Evolutionary conservation across 2,113 vertebrate genomes (phyloP), one percentile per base, ranked within the genome.

Genomic region (Zosterops japonicus): DNA sequence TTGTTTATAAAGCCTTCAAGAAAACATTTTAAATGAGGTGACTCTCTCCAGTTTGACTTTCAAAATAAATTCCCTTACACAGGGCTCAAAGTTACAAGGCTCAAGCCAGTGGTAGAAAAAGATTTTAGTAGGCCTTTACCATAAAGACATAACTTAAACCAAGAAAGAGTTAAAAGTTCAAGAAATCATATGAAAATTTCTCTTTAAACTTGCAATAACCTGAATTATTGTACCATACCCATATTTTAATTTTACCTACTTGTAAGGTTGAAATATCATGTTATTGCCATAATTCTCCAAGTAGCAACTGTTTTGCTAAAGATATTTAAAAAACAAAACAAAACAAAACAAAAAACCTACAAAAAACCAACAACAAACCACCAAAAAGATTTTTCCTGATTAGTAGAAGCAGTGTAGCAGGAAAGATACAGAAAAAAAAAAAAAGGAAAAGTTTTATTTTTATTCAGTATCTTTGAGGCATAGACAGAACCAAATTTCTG

Each of bases 401-500:
- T 60, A 49, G 28, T 68, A 61, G 17, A 35, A 80, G 50, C 9
- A 82, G 42, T 15, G 47, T 33, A 72, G 49, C 36, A 8, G 33
- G 16, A n/a, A n/a, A n/a, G n/a, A n/a, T n/a, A 42, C 46, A n/a
- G 33, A 27, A 22, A 33, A 28, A 29, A 39, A 24, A 35, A 36
- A 41, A 6, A 64, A 39, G 39, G 36, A 36, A 36, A 36, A 8
- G 36, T 36, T 36, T 36, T 36, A 36, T 36, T 39, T 87, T 79
- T 84, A 69, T 87, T 94, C 49, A 41, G 27, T 65, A 47, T 88
- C 59, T 89, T 50, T 53, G 50, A 90, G 52, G 41, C 36, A 42
- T 8, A 92, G 80, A 89, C 33, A 91, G 60, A 93, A 64, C 20
- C 17, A 71, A 68, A 85, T 85, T 94, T 85, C 78, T 93, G 70